These are phyloP conservation scores for Dipodomys stephensi DNA, from an alignment of 2,113 vertebrate species.

Conservation along the genomic window DNA sequence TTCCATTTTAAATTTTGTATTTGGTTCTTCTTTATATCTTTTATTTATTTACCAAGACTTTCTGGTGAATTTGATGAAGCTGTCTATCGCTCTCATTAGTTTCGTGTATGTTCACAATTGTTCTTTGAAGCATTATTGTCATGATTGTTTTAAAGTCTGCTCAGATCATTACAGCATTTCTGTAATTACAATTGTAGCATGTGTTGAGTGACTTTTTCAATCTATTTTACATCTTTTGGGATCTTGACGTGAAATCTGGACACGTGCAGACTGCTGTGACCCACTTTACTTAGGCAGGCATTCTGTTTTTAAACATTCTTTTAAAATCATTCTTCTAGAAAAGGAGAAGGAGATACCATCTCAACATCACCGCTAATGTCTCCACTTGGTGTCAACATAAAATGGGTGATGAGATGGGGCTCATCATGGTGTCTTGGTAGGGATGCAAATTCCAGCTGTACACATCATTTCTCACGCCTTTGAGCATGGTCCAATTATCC, in stretches of 20 bases:
- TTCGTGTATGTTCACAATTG: neutral
- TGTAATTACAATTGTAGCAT: neutral
- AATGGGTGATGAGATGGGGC: neutral
- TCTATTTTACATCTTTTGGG: neutral
- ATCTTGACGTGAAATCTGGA: neutral
- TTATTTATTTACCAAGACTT: neutral
- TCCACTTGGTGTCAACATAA: neutral
- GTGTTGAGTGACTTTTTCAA: neutral
- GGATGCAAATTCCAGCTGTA: neutral
- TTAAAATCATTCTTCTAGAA: neutral
- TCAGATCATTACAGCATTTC: neutral
- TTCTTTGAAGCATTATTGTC: neutral
- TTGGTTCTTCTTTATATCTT: neutral
- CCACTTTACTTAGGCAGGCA: too few species aligned
- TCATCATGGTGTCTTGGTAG: too few species aligned
- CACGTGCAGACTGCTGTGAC: too few species aligned
- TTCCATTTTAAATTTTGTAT: neutral
- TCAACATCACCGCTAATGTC: neutral
- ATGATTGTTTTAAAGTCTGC: neutral
- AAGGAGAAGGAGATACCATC: neutral
- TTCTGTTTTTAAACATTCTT: neutral
- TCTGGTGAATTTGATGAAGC: too few species aligned
- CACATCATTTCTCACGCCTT: too few species aligned
- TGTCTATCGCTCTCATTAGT: neutral
- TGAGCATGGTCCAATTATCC: neutral